Evolutionary conservation across 2,797 vertebrate species (phyloP), one percentile per base, ranked within the genome.

Genomic region (Sciaenops ocellatus): DNA sequence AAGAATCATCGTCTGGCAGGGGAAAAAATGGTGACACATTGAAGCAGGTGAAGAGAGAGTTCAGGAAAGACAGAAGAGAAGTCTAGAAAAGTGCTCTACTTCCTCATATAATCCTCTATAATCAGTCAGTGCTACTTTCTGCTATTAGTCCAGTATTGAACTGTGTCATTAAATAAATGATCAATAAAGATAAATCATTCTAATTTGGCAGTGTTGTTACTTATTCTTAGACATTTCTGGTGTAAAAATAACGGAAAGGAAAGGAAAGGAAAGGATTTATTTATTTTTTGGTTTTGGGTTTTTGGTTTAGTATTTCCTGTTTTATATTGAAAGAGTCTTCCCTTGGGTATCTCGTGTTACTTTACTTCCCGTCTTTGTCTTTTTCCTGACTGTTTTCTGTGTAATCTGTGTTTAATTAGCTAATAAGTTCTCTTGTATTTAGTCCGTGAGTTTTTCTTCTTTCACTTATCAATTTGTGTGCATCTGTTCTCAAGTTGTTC

Each of bases 11-110:
- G 28, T 64, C 34, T n/a, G 42, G 17, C 26, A 42, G 41, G 30
- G 15, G 76, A 44, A 61, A 28, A 44, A 22, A 63, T 24, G 47
- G 50, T 22, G 50, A 78, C n/a, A 8, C 34, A 12, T 0, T 17
- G 16, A 26, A 69, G 84, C 82, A 85, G 72, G n/a, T 66, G 64
- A 54, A 62, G 48, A 56, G 60, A 15, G 11, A 66, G 13, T 13
- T 61, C 34, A 60, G 51, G 48, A 56, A 84, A 84, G 41, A 80
- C 17, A 20, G 34, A 61, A 51, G 64, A 69, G 65, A 28, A 47
- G 6, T 54, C 12, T 0, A 42, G 28, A 63, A 15, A 38, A 30
- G 5, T 22, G 48, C 2, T 34, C 30, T 8, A 7, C 34, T 8
- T 1, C 34, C 34, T 34, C 34, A 9, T 9, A 38, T 9, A 9